These are phyloP conservation scores for Baccha elongata DNA, from an alignment of 2,888 invertebrate genomes.

Conservation along the genomic window DNA sequence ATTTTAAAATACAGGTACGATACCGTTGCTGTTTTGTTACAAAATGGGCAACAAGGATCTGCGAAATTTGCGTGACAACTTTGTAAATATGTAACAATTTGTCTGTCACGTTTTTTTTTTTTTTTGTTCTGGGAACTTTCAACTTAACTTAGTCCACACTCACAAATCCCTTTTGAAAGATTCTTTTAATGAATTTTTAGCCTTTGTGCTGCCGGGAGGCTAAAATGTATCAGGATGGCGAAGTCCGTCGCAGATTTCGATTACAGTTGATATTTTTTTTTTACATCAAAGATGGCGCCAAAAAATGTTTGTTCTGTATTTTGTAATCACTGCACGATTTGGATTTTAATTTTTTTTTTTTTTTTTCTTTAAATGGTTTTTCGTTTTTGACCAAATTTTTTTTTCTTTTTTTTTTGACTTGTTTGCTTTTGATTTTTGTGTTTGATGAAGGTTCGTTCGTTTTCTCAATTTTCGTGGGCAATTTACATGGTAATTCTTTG, in stretches of 20 bases:
- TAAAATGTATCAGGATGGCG: slow-evolving; percentile 17
- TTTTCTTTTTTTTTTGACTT: background rate
- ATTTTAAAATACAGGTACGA: background rate
- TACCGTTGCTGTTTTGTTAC: background rate
- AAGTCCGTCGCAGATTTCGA: slow-evolving; percentile 59
- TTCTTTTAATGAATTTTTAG: slow-evolving; percentile 61
- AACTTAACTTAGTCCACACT: background rate
- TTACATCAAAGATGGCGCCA: slow-evolving; percentile 68
- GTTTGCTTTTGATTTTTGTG: slow-evolving; percentile 49
- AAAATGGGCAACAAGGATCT: slow-evolving; percentile 16
- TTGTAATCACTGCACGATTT: slow-evolving; percentile 71
- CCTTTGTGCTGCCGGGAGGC: slow-evolving; percentile 36
- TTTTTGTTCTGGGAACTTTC: background rate
- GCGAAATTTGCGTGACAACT: slow-evolving; percentile 67
- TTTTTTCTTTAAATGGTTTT: background rate
- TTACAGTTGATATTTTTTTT: slow-evolving; percentile 50
- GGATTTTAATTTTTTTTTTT: slow-evolving; percentile 44
- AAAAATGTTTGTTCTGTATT: slow-evolving; percentile 69
- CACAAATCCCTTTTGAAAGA: slow-evolving; percentile 16
- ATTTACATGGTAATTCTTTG: slow-evolving; percentile 69
- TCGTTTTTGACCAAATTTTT: slow-evolving; percentile 22
- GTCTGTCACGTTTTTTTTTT: slow-evolving; percentile 30
- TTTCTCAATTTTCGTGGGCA: slow-evolving; percentile 71
- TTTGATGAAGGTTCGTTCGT: slow-evolving; percentile 58
- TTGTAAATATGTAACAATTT: slow-evolving; percentile 68